phyloP scores from a whole-genome alignment of 2,113 vertebrate species.

The Embiotoca jacksoni region DNA sequence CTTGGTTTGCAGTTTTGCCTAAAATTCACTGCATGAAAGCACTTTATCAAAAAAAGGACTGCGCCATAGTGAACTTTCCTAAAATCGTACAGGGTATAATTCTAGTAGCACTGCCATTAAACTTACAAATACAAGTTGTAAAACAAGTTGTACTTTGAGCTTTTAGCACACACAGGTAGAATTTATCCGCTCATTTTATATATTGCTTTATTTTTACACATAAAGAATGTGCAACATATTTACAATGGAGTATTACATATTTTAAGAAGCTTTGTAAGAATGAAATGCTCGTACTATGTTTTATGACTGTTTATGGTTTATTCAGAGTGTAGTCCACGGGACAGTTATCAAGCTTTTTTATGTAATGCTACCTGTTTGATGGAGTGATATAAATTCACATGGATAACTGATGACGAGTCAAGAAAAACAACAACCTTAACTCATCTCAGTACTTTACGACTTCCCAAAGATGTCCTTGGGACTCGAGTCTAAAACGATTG shows the following conservation, averaged over 20 bases:
- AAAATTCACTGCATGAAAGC: conserved; percentile 61
- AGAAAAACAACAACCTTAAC: too few species aligned
- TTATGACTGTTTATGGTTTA: conserved; percentile 2
- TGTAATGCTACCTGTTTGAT: too few species aligned
- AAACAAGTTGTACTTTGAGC: conserved; percentile 20
- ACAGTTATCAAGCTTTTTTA: too few species aligned
- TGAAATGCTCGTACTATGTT: conserved; percentile 12
- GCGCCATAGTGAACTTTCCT: conserved; percentile 13
- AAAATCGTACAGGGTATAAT: conserved; percentile 3
- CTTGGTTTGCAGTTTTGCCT: conserved; percentile 12
- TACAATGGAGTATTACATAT: background rate
- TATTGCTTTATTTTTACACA: conserved; percentile 42
- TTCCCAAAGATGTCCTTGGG: too few species aligned
- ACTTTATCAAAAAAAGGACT: conserved; percentile 56
- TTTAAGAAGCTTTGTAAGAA: conserved; percentile 8
- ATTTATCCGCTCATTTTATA: conserved; percentile 15
- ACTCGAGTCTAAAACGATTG: too few species aligned
- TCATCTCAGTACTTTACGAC: too few species aligned
- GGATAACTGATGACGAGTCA: too few species aligned
- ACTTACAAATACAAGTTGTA: conserved; percentile 1
- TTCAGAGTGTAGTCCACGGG: background rate
- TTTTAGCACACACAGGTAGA: conserved; percentile 21
- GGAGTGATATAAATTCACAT: too few species aligned
- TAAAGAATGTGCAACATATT: background rate
- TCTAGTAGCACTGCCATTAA: conserved; percentile 14